Evolutionary conservation across 2,113 vertebrate species (phyloP).

Genomic region (Heteronetta atricapilla): DNA sequence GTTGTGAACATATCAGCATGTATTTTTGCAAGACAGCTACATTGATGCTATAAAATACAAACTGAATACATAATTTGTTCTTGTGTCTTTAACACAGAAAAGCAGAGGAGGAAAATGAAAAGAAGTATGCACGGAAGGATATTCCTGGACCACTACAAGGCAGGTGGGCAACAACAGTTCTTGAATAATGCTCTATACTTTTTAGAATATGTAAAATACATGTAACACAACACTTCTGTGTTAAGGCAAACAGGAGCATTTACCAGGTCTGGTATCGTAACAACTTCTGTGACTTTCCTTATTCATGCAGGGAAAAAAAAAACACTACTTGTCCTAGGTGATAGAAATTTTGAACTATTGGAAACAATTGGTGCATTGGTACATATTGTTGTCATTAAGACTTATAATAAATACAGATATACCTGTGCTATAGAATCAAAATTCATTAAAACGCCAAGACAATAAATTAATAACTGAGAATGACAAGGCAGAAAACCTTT

Average conservation of each 20-base stretch:
- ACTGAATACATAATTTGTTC: background rate
- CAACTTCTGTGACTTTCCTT: background rate
- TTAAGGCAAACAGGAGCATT: background rate
- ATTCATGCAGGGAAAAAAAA: background rate
- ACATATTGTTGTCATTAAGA: background rate
- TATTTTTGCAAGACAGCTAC: background rate
- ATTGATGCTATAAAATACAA: background rate
- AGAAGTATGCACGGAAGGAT: constrained; percentile 78
- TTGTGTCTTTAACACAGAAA: constrained; percentile 75
- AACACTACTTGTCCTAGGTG: background rate
- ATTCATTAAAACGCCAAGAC: background rate
- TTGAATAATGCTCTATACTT: background rate
- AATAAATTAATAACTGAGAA: background rate
- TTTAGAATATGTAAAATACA: background rate
- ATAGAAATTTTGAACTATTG: background rate
- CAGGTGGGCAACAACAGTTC: constrained; percentile 78
- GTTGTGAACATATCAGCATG: background rate
- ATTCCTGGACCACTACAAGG: constrained; percentile 94
- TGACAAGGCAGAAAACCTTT: background rate
- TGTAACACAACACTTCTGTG: background rate
- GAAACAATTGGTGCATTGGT: background rate
- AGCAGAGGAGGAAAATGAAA: constrained; percentile 79
- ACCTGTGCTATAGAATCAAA: background rate
- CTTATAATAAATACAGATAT: background rate
- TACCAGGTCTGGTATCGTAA: background rate